Conservation (phyloP, 2,797 vertebrate genomes). For the Ispidina picta region DNA sequence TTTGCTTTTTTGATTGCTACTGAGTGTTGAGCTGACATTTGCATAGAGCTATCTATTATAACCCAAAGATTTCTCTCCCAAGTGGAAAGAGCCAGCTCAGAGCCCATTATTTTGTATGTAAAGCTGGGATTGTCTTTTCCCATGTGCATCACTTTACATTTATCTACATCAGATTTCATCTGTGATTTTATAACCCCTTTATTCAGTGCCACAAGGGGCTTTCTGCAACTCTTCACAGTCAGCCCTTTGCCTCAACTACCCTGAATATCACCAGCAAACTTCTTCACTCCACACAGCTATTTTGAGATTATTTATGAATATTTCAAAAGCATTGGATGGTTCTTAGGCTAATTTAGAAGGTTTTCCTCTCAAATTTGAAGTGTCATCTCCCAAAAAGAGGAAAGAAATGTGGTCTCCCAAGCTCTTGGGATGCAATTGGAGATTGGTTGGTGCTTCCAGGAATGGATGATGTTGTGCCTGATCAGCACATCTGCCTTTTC, state of each 20-base stretch:
- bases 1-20: constrained; percentile 45
- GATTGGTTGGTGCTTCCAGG: background rate
- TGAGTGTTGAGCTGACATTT: constrained; percentile 28
- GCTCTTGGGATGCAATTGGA: background rate
- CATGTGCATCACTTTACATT: constrained; percentile 34
- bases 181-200: constrained; percentile 43
- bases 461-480: background rate
- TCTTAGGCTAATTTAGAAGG: background rate
- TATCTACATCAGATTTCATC: constrained; percentile 48
- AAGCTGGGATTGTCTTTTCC: constrained; percentile 34
- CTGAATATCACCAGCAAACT: background rate
- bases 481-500: fast-evolving
- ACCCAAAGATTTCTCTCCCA: background rate
- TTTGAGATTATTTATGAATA: background rate
- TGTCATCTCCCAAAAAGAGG: background rate
- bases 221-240: background rate
- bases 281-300: background rate
- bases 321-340: background rate
- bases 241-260: background rate
- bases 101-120: constrained; percentile 43
- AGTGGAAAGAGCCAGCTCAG: constrained; percentile 7
- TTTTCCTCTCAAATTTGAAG: background rate
- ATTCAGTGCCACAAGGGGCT: background rate
- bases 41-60: constrained; percentile 40
- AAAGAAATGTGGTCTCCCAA: background rate